Evolutionary conservation across 2,113 vertebrate genomes (phyloP).

Genomic region (Pleuronectes platessa): DNA sequence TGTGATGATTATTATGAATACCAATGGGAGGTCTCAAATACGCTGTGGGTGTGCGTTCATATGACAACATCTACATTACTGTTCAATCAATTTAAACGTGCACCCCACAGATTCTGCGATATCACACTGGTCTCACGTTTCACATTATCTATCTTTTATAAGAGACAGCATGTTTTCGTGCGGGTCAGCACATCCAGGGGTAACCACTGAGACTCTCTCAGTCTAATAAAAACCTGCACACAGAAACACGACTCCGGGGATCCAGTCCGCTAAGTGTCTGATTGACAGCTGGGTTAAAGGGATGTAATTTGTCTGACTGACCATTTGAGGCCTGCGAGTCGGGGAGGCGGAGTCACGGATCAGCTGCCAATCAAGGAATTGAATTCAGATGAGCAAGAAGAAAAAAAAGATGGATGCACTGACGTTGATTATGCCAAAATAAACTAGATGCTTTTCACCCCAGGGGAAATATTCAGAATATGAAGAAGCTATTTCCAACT

Average conservation of each 20-base stretch:
- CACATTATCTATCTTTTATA: conserved; percentile 4
- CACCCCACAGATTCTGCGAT: neutral
- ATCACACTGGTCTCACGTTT: neutral
- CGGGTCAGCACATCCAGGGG: neutral
- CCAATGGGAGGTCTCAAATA: neutral
- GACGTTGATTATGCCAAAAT: neutral
- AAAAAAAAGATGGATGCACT: neutral
- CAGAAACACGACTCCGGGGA: conserved; percentile 7
- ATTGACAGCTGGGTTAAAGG: conserved; percentile 66
- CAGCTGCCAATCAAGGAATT: conserved; percentile 47
- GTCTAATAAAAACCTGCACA: conserved; percentile 14
- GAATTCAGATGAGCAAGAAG: neutral
- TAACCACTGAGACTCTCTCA: neutral
- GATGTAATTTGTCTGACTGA: conserved; percentile 57
- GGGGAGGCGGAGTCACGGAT: conserved; percentile 19
- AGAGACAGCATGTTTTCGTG: conserved; percentile 1
- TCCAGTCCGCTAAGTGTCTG: conserved; percentile 40
- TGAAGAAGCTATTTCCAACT: neutral
- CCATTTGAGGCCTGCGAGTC: conserved; percentile 21
- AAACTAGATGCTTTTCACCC: neutral
- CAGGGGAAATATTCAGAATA: neutral
- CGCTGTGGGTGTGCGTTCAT: conserved; percentile 3
- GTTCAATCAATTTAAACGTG: conserved; percentile 23
- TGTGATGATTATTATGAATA: conserved; percentile 27
- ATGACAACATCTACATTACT: conserved; percentile 10